Percentiles rank a stretch among this genome's conserved stretches.
Evolutionary conservation across 1,140 invertebrate genomes (phyloP).

Genomic region (Zeugodacus cucurbitae): DNA sequence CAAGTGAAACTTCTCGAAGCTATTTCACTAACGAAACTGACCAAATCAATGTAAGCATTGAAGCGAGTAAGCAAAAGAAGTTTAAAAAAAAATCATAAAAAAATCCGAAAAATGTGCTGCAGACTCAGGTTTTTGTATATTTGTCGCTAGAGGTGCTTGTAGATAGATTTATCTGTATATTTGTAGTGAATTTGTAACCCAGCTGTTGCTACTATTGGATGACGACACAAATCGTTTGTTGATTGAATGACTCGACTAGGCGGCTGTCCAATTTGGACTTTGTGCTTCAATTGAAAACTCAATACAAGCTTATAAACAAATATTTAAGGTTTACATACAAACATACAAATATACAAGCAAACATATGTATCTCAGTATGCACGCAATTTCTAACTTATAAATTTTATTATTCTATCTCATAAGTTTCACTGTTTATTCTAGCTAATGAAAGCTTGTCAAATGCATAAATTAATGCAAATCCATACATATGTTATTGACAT

Average conservation of each 20-base stretch:
- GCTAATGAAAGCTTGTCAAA: not conserved
- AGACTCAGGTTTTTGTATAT: no score
- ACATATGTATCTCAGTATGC: not conserved
- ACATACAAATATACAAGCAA: not conserved
- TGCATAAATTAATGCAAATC: not conserved
- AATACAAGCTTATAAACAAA: not conserved
- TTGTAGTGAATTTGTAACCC: not conserved
- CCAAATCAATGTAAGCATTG: not conserved
- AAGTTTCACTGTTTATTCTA: not conserved
- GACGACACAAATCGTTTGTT: not conserved
- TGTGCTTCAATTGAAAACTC: not conserved
- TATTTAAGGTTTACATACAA: not conserved
- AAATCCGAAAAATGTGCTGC: not conserved
- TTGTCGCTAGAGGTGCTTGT: no score
- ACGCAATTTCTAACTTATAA: not conserved
- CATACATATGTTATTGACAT: not conserved
- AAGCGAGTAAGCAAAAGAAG: not conserved
- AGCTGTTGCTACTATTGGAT: not conserved
- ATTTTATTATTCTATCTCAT: not conserved
- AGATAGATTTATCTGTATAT: not conserved
- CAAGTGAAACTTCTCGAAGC: constrained; percentile 23
- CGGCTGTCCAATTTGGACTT: not conserved
- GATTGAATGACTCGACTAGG: not conserved
- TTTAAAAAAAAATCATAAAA: not conserved
- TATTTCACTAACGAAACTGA: not conserved